These are phyloP conservation scores for Aurelia aurita DNA, from an alignment of 30 jellyfish, hydroid and myxozoan genomes.

Conservation along the genomic window DNA sequence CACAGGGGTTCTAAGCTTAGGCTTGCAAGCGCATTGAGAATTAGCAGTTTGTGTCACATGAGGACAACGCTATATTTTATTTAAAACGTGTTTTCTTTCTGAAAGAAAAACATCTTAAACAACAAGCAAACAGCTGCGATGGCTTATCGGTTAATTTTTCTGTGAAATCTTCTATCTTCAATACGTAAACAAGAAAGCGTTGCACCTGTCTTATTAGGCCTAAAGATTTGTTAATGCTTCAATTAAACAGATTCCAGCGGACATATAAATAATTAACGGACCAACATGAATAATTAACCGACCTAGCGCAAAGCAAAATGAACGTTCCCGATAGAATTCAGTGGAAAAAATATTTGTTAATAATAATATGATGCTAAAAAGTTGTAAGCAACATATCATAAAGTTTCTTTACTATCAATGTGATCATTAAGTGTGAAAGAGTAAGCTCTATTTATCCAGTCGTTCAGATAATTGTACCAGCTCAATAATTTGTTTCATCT, in stretches of 20 bases:
- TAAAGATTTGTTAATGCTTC: slow-evolving; percentile 21
- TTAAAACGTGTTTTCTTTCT: not conserved
- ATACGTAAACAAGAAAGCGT: slow-evolving; percentile 6
- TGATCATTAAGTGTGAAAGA: no score
- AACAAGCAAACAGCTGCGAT: slow-evolving; percentile 1
- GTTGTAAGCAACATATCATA: not conserved
- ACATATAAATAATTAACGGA: slow-evolving; percentile 14
- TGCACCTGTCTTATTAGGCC: slow-evolving; percentile 41
- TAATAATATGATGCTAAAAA: not conserved
- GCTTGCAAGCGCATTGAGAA: not conserved
- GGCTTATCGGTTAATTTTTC: not conserved
- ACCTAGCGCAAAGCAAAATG: not conserved
- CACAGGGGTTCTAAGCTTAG: no score
- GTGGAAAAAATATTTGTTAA: not conserved
- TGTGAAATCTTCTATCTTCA: slow-evolving; percentile 1
- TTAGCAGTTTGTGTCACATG: not conserved
- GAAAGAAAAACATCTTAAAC: not conserved
- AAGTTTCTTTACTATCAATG: not conserved
- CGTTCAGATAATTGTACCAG: no score
- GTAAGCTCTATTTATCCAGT: no score
- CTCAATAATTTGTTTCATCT: no score
- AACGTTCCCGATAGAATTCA: not conserved
- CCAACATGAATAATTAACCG: slow-evolving; percentile 20
- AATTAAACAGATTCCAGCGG: slow-evolving; percentile 36
- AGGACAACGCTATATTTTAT: not conserved